Evolutionary conservation across 1,140 invertebrate species (phyloP).

Genomic region (Tribolium madens): DNA sequence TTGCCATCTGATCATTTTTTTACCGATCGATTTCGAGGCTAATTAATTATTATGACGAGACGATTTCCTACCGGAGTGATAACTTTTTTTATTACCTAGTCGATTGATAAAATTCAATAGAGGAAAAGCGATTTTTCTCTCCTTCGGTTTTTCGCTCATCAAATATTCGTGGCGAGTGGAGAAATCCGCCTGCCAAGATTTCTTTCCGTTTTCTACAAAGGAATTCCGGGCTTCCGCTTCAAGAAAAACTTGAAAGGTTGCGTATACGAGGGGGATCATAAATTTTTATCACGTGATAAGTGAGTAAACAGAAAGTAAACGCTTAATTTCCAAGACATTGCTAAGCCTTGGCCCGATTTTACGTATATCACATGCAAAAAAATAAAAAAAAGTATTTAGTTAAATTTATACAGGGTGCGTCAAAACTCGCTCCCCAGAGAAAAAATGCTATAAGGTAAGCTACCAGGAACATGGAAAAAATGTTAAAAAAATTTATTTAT

Average conservation of each 20-base stretch:
- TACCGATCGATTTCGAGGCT: conserved; percentile 50
- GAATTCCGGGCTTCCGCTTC: conserved; percentile 7
- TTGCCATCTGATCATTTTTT: conserved; percentile 19
- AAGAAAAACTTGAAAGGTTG: neutral
- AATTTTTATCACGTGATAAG: neutral
- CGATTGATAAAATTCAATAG: neutral
- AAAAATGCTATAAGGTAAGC: too few relatives aligned
- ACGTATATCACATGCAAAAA: too few relatives aligned
- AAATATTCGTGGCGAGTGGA: conserved; percentile 10
- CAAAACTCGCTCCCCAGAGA: too few relatives aligned
- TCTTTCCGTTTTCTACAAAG: neutral
- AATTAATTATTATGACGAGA: conserved; percentile 52
- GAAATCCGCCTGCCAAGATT: neutral
- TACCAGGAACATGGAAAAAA: too few relatives aligned
- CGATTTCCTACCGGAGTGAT: conserved; percentile 19
- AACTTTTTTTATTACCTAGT: conserved; percentile 17
- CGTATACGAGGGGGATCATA: neutral
- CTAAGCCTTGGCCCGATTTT: neutral
- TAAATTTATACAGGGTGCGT: too few relatives aligned
- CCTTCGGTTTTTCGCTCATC: conserved; percentile 4
- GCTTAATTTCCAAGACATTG: neutral
- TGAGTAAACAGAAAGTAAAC: neutral
- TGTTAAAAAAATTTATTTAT: too few relatives aligned
- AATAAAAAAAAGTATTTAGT: too few relatives aligned
- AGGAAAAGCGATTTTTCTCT: neutral